Conservation (phyloP, 2,888 invertebrate genomes). For the Orthosia gracilis region DNA sequence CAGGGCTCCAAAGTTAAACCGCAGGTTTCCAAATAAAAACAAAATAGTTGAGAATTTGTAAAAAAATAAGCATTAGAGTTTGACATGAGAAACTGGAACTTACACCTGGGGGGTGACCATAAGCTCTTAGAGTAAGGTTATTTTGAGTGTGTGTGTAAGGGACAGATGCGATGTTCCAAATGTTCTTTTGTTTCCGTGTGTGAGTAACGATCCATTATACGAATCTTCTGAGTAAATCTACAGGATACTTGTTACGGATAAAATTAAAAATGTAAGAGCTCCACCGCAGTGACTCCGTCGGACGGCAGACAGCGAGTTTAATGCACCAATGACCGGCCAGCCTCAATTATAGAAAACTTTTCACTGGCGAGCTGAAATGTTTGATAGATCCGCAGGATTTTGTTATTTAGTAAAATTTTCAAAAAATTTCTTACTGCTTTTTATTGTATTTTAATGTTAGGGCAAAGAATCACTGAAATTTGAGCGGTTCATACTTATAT, state of each 20-base stretch:
- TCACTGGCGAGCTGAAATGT: constrained; percentile 27
- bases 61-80: too few relatives aligned
- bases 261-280: constrained; percentile 48
- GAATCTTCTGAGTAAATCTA: neutral
- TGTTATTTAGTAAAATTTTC: neutral
- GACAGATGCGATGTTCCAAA: too few relatives aligned
- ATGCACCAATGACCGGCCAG: constrained; percentile 60
- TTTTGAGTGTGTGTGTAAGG: too few relatives aligned
- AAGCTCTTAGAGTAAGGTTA: too few relatives aligned
- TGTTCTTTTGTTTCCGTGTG: too few relatives aligned
- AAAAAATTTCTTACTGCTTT: neutral
- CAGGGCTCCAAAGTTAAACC: too few relatives aligned
- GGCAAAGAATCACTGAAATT: neutral
- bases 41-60: too few relatives aligned
- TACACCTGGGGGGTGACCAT: too few relatives aligned
- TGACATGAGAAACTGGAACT: too few relatives aligned
- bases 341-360: constrained; percentile 58
- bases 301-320: constrained; percentile 53
- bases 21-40: too few relatives aligned
- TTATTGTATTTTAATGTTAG: neutral
- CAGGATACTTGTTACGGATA: neutral
- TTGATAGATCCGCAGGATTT: constrained; percentile 34
- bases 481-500: neutral
- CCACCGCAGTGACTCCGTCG: constrained; percentile 14
- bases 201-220: too few relatives aligned